Percentiles rank a stretch among this genome's conserved stretches.
Conservation (phyloP, 2,797 vertebrate species). For the Gymnothorax reevesii region DNA sequence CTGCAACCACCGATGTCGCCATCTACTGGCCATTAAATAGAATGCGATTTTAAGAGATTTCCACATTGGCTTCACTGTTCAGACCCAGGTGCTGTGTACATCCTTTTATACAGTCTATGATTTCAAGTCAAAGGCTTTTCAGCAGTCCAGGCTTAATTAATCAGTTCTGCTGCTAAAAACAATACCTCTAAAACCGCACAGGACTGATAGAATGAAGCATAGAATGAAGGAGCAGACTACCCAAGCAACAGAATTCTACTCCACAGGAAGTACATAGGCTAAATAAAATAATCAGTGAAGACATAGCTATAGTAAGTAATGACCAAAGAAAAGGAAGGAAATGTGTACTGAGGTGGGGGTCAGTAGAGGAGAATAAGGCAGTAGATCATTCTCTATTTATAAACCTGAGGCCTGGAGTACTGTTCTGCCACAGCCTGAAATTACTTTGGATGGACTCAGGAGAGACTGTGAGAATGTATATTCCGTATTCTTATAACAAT, state of each 20-base stretch:
- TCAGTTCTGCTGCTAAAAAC: no score
- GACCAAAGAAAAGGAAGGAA: slow-evolving; percentile 13
- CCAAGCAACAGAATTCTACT: neutral
- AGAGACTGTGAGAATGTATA: neutral
- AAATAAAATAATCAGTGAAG: neutral
- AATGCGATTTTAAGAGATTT: no score
- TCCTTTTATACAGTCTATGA: no score
- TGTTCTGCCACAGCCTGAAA: neutral
- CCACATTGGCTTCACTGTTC: no score
- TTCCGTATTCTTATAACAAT: neutral
- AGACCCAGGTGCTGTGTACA: no score
- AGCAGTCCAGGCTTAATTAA: no score
- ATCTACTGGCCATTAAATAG: no score
- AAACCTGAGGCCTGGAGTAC: neutral
- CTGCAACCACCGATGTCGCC: no score
- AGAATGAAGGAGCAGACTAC: neutral
- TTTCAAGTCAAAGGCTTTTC: no score
- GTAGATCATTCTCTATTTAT: neutral
- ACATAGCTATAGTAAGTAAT: neutral
- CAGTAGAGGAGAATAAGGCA: neutral
- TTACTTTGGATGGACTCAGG: neutral
- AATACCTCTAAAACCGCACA: neutral
- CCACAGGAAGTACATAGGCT: neutral
- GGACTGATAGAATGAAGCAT: neutral
- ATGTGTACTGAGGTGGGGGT: neutral